Evolutionary conservation across 2,797 vertebrate genomes (phyloP), one percentile per base, ranked within the genome.

Genomic region (Enteromius unitaeniatus): DNA sequence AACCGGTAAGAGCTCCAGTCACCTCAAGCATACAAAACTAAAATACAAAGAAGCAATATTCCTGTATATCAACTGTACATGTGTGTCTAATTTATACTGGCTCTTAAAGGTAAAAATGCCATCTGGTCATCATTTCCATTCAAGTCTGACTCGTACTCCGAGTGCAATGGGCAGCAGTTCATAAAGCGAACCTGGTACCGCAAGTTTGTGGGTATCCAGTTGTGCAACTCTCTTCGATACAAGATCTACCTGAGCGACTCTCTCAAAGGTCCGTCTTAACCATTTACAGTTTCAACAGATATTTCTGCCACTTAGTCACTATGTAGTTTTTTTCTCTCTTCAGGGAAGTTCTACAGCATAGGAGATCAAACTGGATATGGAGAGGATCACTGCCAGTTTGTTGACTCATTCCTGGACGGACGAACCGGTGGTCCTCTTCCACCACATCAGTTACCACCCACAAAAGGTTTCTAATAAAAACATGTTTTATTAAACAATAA

Each of bases 181-280:
- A 96, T 99, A 75, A 99, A 99, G 92, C 96, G 98, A 86, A 99
- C 98, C 0, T 99, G 98, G 98, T 99, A 99, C 90, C 96, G 99
- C 85, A 99, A 99, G 89, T 99, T 99, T 88, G 98, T 99, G 40
- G 98, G 98, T 15, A 97, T 99, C 88, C 97, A 99, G 91, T 94
- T 99, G 49, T 99, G 98, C 91, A 99, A 99, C 92, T 99, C 98
- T 1, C 93, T 99, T 86, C 96, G 98, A 96, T 99, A 99, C 91
- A 98, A 99, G 93, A 99, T 99, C 93, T 99, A 99, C 89, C 94
- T 99, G 92, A 99, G 98, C 9, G 96, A 99, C 89, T 95, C 97
- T 19, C 98, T 99, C 76, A 96, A 92, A 92, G 98, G 98, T 99
- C 94, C 90, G 93, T 68, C 34, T 49, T 26, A 42, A 51, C 84